phyloP scores from a whole-genome alignment of 1,140 invertebrate genomes.

The Zaprionus capensis region DNA sequence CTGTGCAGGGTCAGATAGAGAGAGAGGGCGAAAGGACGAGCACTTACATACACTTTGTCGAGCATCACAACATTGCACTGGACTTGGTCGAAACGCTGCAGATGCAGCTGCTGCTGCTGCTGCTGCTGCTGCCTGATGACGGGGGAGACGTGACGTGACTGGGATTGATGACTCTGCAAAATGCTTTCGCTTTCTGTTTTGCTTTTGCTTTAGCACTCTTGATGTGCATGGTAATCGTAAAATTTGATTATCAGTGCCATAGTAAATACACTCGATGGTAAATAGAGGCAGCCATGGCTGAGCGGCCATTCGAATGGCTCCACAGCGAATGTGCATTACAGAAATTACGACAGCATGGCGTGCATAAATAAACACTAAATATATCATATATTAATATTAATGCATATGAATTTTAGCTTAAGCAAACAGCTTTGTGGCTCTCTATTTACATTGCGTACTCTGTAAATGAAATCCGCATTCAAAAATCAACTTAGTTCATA shows the following conservation, averaged over 20 bases:
- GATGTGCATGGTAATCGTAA: conserved; percentile 4
- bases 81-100: background rate
- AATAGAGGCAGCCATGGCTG: background rate
- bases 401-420: background rate
- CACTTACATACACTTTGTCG: conserved; percentile 4
- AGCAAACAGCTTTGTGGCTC: background rate
- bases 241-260: conserved; percentile 25
- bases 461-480: background rate
- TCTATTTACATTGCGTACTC: background rate
- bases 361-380: background rate
- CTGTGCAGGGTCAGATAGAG: background rate
- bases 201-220: background rate
- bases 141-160: conserved; percentile 3
- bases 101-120: background rate
- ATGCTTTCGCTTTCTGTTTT: conserved; percentile 6
- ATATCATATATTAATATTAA: background rate
- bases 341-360: background rate
- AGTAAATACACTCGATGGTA: conserved; percentile 5
- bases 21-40: background rate
- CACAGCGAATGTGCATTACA: background rate
- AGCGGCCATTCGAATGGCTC: background rate
- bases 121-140: background rate
- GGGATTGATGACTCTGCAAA: conserved; percentile 31
- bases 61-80: conserved; percentile 29
- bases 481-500: background rate